Conservation (phyloP, 2,888 invertebrate genomes). For the Phrixothrix hirtus region DNA sequence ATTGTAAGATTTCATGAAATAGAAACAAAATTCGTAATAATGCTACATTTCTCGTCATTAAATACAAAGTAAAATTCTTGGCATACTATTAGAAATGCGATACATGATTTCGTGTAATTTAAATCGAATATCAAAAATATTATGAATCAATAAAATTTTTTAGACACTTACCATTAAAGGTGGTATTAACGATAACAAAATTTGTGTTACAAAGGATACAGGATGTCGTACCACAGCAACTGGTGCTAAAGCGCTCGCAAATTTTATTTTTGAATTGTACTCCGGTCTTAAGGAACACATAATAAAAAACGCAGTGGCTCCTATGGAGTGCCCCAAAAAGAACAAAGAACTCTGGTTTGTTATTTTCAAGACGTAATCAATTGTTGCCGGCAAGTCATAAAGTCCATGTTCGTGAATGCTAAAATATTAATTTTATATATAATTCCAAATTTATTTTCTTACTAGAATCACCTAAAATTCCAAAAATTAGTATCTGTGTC, state of each 20-base stretch:
- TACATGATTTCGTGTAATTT: too few species aligned
- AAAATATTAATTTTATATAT: too few species aligned
- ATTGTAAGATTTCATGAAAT: too few species aligned
- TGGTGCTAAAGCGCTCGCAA: conserved; percentile 51
- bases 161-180: conserved; percentile 24
- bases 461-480: conserved; percentile 60
- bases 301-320: conserved; percentile 58
- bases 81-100: too few species aligned
- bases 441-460: too few species aligned
- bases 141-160: background rate
- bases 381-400: conserved; percentile 64
- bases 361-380: conserved; percentile 61
- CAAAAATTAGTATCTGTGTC: conserved; percentile 59
- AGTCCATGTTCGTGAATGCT: conserved; percentile 68
- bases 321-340: conserved; percentile 70
- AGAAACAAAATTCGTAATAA: too few species aligned
- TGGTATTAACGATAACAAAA: conserved; percentile 22
- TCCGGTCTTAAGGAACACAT: conserved; percentile 53
- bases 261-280: conserved; percentile 50
- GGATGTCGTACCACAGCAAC: conserved; percentile 43
- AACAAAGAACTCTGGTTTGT: conserved; percentile 59
- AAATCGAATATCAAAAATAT: too few species aligned
- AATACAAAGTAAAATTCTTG: too few species aligned
- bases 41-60: too few species aligned
- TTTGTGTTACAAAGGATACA: conserved; percentile 14